Conservation (phyloP, 2,888 invertebrate genomes). For the Deroplatys truncata region DNA sequence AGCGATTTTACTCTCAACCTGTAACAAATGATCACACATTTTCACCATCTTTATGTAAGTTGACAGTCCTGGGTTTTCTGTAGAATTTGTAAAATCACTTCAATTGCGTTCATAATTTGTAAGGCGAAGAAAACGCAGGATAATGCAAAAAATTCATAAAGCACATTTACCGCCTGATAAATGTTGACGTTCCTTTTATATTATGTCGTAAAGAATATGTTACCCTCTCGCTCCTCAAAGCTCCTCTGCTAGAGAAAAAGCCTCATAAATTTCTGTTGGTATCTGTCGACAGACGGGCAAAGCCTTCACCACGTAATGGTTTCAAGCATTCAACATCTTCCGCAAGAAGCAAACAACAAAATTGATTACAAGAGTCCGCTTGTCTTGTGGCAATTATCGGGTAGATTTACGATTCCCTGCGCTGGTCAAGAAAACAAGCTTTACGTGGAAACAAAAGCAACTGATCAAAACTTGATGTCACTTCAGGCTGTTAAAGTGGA, state of each 20-base stretch:
- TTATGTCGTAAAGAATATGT: too few species aligned
- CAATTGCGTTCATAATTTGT: too few species aligned
- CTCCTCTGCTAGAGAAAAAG: background rate
- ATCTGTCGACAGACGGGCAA: background rate
- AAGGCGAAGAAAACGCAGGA: too few species aligned
- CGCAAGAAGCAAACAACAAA: background rate
- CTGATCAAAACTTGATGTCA: background rate
- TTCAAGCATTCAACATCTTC: background rate
- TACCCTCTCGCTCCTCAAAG: too few species aligned
- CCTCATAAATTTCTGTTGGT: background rate
- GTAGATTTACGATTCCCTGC: background rate
- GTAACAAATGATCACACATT: too few species aligned
- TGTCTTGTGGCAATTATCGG: background rate
- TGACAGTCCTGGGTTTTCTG: too few species aligned
- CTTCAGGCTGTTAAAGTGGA: background rate
- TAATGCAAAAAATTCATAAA: too few species aligned
- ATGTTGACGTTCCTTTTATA: too few species aligned
- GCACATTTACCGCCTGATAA: too few species aligned
- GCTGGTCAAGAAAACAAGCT: background rate
- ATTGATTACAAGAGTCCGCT: background rate
- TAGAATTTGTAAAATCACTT: too few species aligned
- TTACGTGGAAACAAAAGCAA: background rate
- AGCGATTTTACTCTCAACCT: too few species aligned
- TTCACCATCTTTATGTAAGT: too few species aligned
- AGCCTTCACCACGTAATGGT: background rate